Base-by-base conservation (phyloP, 1,140 invertebrate species). In the Diploscapter pachys region DNA sequence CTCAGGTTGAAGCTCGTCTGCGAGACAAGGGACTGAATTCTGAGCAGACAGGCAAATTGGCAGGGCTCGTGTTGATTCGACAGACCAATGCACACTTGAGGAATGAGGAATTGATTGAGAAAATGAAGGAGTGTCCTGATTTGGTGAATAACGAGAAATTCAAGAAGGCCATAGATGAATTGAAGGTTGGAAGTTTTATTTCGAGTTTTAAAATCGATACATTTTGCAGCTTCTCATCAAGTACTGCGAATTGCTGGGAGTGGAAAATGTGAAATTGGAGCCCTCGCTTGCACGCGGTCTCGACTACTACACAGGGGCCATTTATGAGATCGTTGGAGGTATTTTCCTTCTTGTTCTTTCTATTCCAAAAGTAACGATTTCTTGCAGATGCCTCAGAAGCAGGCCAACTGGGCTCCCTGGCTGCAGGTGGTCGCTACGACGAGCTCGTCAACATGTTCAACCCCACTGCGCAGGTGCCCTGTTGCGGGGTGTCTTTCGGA, bases 361-460 rank as follows among this genome's bases (percentile, higher is more conserved):
- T 31, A 31, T 31, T 31, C 1, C 31, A 31, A 31, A 31, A 31
- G 31, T 62, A 11, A 52, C 13, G 69, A 73, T 54, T 63, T 53
- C 51, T 8, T 64, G 70, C 63, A 70, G 65, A 79, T 31, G 63
- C 52, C 3, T 59, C 70, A 8, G 65, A 63, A 62, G 75, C 88
- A 11, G 87, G 90, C 49, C 90, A 90, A 6, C 92, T 99, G 31
- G 96, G 96, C 31, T 98, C 95, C 71, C 91, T 99, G 11, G 97
- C 96, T 5, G 97, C 94, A 59, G 97, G 97, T 52, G 97, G 97
- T 4, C 90, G 97, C 49, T 99, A 99, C 84, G 97, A 99, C 86
- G 94, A 94, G 81, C 89, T 99, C 11, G 97, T 99, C 2, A 94
- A 93, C 2, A 97, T 98, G 93, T 98, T 99, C 85, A 93, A 96